Conservation (phyloP, 2,888 invertebrate genomes). For the Glyphotaelius pellucidus region DNA sequence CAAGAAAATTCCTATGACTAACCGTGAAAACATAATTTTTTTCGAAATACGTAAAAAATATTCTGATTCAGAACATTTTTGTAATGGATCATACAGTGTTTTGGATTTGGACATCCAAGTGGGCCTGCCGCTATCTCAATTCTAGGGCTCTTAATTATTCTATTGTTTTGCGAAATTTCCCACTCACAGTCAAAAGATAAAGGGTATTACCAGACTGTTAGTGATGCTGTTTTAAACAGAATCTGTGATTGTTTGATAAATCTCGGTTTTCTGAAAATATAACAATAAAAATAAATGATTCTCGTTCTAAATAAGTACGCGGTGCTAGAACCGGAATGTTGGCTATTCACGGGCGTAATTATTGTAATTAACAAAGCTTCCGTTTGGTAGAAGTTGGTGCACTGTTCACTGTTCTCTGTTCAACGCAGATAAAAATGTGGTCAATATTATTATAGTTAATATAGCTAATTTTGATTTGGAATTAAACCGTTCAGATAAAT, state of each 20-base stretch:
- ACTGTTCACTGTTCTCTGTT: background rate
- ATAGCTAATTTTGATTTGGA: too few relatives aligned
- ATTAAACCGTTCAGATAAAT: too few relatives aligned
- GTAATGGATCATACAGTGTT: background rate
- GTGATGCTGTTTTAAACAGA: slow-evolving; percentile 33
- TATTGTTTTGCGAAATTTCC: slow-evolving; percentile 47
- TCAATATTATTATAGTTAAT: too few relatives aligned
- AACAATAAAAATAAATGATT: background rate
- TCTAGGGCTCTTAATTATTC: slow-evolving; percentile 48
- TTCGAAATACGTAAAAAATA: background rate
- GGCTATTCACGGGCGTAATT: background rate
- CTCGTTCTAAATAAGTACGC: background rate
- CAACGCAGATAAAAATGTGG: too few relatives aligned
- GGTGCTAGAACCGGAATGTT: background rate
- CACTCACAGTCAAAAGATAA: slow-evolving; percentile 42
- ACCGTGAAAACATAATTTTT: too few relatives aligned
- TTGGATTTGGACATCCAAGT: background rate
- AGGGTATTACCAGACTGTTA: slow-evolving; percentile 34
- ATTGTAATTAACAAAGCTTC: background rate
- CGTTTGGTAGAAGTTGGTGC: background rate
- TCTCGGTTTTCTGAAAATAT: slow-evolving; percentile 4
- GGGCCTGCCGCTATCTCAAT: slow-evolving; percentile 44
- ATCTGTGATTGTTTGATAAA: slow-evolving; percentile 35
- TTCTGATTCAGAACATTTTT: background rate
- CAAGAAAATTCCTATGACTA: too few relatives aligned